Evolutionary conservation across 2,888 invertebrate genomes (phyloP), one percentile per base, ranked within the genome.

Genomic region (Platycheirus albimanus): DNA sequence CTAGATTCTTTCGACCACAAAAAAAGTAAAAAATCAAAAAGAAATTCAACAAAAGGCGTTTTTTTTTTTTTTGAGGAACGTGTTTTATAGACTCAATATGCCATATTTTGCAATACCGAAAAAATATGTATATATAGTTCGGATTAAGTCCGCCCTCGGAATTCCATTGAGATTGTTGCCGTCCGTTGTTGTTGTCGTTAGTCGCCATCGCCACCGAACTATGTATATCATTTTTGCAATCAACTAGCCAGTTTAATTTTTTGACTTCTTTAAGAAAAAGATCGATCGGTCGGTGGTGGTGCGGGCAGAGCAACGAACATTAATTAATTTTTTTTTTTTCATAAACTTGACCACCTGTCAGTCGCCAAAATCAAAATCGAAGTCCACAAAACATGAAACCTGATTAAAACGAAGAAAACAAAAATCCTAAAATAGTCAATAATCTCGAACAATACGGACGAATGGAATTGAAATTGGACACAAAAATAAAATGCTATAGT

Each of bases 61-160:
- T 6, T 24, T 24, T 24, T 36, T 15, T 20, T 41, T 41, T 58
- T 24, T 41, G 38, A 41, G 41, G 45, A 61, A 61, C 61, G 61
- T 30, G 61, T 61, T 45, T 61, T 30, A 38, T 28, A 52, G 61
- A 36, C 11, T 52, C 28, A n/a, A n/a, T 36, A 54, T 70, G 63
- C 54, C 47, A 69, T 45, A 70, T 77, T 61, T 63, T 63, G 56
- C 28, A 61, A 66, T n/a, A 66, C 51, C 64, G 36, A 52, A 70
- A 47, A 70, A n/a, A n/a, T n/a, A n/a, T n/a, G n/a, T n/a, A n/a
- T 47, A 70, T 45, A 52, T 71, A 20, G 38, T 66, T 61, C 71
- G 71, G 81, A 77, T 81, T 81, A 81, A 81, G 43, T 76, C 81
- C 81, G 81, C 81, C 81, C 81, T 76, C 81, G 81, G 81, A 76